A percentile compares a stretch with the other conserved stretches of the same genome.
Conservation (phyloP, 1,140 invertebrate species). For the Leptoteleia sp. region DNA sequence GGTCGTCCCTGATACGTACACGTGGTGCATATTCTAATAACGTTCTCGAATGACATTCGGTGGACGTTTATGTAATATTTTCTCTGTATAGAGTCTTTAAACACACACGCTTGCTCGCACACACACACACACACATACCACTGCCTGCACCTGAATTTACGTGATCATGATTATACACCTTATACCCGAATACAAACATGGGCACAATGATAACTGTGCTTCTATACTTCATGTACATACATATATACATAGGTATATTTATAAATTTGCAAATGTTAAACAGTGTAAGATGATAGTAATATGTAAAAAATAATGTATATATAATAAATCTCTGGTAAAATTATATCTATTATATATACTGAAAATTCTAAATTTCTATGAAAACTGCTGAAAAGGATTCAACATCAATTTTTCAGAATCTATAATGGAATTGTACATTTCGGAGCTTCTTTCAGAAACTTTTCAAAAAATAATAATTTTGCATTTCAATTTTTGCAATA, state of each 20-base stretch:
- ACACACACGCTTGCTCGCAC: constrained; percentile 51
- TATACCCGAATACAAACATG: constrained; percentile 41
- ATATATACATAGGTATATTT: constrained; percentile 35
- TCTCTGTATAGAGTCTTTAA: constrained; percentile 59
- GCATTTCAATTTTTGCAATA: no score
- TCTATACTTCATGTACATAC: constrained; percentile 4
- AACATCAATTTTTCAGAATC: no score
- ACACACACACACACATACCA: constrained; percentile 24
- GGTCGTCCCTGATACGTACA: constrained; percentile 45
- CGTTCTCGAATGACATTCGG: constrained; percentile 54
- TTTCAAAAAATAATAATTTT: no score
- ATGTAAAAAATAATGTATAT: no score
- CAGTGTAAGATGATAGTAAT: constrained; percentile 25
- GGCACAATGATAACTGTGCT: constrained; percentile 18
- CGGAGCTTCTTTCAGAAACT: no score
- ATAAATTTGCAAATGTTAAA: constrained; percentile 29
- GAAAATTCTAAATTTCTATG: no score
- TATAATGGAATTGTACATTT: no score
- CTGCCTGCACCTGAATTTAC: constrained; percentile 46
- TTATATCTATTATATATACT: no score
- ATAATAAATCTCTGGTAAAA: no score
- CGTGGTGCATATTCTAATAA: constrained; percentile 59
- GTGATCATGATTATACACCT: constrained; percentile 60
- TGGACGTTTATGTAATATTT: constrained; percentile 62
- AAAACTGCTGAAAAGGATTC: no score